Percentiles rank a stretch among this genome's conserved stretches.
Evolutionary conservation across 2,113 vertebrate genomes (phyloP).

Genomic region (Dipodomys ordii): DNA sequence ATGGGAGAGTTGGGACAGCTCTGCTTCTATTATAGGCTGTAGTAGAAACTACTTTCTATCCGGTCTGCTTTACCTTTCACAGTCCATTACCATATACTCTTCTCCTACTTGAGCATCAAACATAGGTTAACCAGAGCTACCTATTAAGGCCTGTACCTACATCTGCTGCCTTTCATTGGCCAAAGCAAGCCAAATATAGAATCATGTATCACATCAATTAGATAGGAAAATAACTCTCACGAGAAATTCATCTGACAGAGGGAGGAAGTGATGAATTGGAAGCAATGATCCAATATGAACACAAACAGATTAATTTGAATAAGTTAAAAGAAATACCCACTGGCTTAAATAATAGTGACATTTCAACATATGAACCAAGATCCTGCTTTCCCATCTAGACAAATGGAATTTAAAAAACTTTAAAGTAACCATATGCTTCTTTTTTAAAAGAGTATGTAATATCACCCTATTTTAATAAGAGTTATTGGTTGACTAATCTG

Average conservation of each 20-base stretch:
- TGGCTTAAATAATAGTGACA: background rate
- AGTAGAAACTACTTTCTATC: too few relatives aligned
- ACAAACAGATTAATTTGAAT: slow-evolving; percentile 23
- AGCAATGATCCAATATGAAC: background rate
- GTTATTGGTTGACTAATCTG: background rate
- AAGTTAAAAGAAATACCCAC: slow-evolving; percentile 16
- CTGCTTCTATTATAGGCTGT: background rate
- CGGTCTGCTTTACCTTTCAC: background rate
- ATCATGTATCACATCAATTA: background rate
- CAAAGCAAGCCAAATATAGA: background rate
- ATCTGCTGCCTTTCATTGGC: background rate
- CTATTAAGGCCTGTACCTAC: background rate
- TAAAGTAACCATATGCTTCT: background rate
- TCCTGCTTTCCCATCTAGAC: slow-evolving; percentile 7
- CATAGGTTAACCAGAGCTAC: background rate
- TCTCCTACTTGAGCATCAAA: background rate
- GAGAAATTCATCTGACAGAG: background rate
- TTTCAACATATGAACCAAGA: background rate
- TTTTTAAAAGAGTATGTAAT: background rate
- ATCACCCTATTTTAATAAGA: background rate
- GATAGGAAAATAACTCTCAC: background rate
- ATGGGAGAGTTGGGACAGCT: background rate
- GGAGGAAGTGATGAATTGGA: background rate
- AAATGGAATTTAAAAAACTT: slow-evolving; percentile 5
- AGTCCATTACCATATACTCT: background rate